phyloP scores from a whole-genome alignment of 2,113 vertebrate species.

The Daubentonia madagascariensis region DNA sequence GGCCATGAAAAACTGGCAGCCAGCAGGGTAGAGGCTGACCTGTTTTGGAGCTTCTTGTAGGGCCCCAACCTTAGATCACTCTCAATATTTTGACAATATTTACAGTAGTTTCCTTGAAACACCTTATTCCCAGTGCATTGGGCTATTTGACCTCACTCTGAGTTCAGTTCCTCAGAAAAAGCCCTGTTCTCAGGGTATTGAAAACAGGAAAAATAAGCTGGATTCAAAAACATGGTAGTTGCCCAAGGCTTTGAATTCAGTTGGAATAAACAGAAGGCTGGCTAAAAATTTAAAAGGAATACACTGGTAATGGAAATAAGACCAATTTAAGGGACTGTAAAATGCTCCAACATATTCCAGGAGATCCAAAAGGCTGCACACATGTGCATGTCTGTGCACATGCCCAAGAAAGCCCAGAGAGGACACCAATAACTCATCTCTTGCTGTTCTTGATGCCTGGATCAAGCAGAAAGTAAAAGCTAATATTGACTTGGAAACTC shows the following conservation, averaged over 20 bases:
- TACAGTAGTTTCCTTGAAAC: not conserved
- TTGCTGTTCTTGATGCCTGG: not conserved
- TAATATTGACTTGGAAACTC: not conserved
- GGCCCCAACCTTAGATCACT: not conserved
- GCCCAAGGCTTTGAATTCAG: not conserved
- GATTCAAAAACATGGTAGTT: not conserved
- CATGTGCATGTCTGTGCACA: not conserved
- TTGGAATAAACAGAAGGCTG: not conserved
- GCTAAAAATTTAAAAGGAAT: not conserved
- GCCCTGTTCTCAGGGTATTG: not conserved
- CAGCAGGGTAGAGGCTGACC: not conserved
- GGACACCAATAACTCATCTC: not conserved
- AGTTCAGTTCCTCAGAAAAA: constrained; percentile 45
- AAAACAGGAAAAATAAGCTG: not conserved
- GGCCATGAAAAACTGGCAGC: not conserved
- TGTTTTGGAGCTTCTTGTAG: not conserved
- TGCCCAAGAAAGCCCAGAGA: not conserved
- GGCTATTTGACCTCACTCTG: not conserved
- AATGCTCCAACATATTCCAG: not conserved
- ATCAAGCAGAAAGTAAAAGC: not conserved
- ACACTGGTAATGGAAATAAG: not conserved
- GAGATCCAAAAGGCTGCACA: not conserved
- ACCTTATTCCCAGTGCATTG: not conserved
- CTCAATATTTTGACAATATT: not conserved
- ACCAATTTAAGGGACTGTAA: not conserved